These are phyloP conservation scores for Phoxinus phoxinus DNA, from an alignment of 2,113 vertebrate species.

Conservation along the genomic window DNA sequence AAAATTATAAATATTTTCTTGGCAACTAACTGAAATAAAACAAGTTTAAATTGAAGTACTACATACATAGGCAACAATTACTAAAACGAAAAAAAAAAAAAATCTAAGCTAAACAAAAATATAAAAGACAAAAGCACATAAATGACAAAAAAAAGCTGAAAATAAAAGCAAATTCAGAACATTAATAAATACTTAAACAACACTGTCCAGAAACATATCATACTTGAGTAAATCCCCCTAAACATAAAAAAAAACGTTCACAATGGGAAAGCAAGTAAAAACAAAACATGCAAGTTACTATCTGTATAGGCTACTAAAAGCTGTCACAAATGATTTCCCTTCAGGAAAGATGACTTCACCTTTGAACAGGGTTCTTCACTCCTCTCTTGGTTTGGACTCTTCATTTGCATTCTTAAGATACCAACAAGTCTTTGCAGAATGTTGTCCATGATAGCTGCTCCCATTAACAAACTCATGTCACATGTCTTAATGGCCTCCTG, in stretches of 20 bases:
- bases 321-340: no score
- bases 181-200: neutral
- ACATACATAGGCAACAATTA: neutral
- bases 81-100: neutral
- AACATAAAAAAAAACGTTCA: no score
- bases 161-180: neutral
- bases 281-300: no score
- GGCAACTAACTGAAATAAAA: neutral
- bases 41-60: neutral
- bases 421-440: conserved; percentile 76
- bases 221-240: no score
- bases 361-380: conserved; percentile 62
- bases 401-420: conserved; percentile 74
- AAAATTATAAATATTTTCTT: neutral
- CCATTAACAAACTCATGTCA: conserved; percentile 92
- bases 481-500: conserved; percentile 80
- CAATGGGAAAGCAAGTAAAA: no score
- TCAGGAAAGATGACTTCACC: conserved; percentile 59
- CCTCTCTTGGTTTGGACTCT: conserved; percentile 31
- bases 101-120: neutral
- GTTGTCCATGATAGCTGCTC: conserved; percentile 81
- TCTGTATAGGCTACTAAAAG: no score
- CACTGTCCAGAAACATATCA: no score
- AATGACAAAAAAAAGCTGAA: neutral
- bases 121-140: neutral